A percentile compares a stretch with the other conserved stretches of the same genome.
These are phyloP conservation scores for Xestia sexstrigata DNA, from an alignment of 2,888 invertebrate genomes.

Conservation along the genomic window DNA sequence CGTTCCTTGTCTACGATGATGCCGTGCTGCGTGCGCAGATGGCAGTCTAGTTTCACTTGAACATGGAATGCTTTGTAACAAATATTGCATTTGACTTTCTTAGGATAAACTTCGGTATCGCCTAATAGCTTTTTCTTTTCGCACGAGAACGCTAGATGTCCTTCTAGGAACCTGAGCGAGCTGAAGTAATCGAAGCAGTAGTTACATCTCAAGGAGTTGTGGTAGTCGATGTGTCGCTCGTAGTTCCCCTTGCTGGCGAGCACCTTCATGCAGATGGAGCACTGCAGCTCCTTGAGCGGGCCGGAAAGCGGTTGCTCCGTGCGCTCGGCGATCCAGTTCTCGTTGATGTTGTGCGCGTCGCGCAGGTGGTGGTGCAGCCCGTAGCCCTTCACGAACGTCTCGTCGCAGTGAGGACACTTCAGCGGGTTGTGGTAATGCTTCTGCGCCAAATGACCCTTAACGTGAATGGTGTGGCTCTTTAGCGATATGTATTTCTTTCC, in stretches of 20 bases:
- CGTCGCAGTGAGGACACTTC: conserved; percentile 84
- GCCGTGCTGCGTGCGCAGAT: conserved; percentile 83
- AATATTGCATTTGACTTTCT: conserved; percentile 84
- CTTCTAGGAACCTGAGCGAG: conserved; percentile 84
- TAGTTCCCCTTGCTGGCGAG: conserved; percentile 88
- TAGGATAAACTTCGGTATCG: conserved; percentile 83
- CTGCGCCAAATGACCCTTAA: conserved; percentile 83
- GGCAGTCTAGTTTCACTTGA: conserved; percentile 88
- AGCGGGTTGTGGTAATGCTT: conserved; percentile 85
- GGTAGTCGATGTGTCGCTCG: conserved; percentile 88
- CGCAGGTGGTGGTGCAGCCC: conserved; percentile 86
- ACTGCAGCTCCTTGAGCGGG: conserved; percentile 86
- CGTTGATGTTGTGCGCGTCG: conserved; percentile 82
- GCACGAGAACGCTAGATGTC: conserved; percentile 86
- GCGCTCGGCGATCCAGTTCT: conserved; percentile 86
- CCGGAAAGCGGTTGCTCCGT: conserved; percentile 77
- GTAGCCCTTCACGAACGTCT: conserved; percentile 84
- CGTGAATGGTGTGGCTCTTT: conserved; percentile 83
- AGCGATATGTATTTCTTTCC: conserved; percentile 85
- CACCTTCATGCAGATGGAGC: conserved; percentile 86
- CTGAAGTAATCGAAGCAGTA: conserved; percentile 89
- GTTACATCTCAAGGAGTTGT: conserved; percentile 87
- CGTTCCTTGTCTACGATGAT: conserved; percentile 77
- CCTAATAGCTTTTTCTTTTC: conserved; percentile 86
- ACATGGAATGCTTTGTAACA: conserved; percentile 89